Percentiles rank a stretch among this genome's conserved stretches.
Conservation (phyloP, 2,888 invertebrate genomes). For the Morpho achilles region DNA sequence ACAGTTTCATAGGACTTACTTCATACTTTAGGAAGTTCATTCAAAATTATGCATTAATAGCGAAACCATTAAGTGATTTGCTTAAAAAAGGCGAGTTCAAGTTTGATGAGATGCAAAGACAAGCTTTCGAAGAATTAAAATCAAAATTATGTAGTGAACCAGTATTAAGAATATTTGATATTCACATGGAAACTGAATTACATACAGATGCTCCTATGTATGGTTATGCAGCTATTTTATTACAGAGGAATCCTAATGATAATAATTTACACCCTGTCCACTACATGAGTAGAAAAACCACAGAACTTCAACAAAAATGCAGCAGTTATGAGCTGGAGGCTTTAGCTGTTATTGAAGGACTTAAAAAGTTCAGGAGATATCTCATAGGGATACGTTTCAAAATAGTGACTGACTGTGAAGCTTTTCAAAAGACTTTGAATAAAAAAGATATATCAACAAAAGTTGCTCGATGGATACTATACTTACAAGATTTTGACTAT, state of each 20-base stretch:
- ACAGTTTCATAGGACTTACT: constrained; percentile 28
- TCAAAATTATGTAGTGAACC: neutral
- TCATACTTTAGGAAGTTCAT: constrained; percentile 34
- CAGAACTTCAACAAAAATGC: constrained; percentile 23
- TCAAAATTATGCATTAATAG: constrained; percentile 30
- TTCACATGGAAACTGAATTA: neutral
- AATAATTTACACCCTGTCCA: constrained; percentile 15
- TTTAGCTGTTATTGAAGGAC: constrained; percentile 28
- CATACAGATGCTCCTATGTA: neutral
- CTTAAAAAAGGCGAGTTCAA: constrained; percentile 11
- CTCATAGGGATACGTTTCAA: too few species aligned
- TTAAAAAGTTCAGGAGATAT: constrained; percentile 1
- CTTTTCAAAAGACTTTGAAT: neutral
- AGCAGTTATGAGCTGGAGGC: constrained; percentile 32
- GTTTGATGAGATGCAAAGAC: neutral
- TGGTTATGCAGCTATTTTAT: neutral
- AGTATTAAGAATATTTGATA: neutral
- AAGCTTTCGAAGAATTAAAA: neutral
- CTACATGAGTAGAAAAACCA: constrained; percentile 19
- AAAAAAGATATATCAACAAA: constrained; percentile 4
- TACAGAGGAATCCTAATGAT: constrained; percentile 13
- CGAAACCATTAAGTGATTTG: constrained; percentile 28
- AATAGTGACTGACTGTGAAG: neutral
- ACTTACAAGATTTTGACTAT: neutral
- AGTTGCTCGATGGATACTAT: constrained; percentile 5